These are phyloP conservation scores for Chrysemys picta DNA, from an alignment of 2,113 vertebrate genomes.

Conservation along the genomic window DNA sequence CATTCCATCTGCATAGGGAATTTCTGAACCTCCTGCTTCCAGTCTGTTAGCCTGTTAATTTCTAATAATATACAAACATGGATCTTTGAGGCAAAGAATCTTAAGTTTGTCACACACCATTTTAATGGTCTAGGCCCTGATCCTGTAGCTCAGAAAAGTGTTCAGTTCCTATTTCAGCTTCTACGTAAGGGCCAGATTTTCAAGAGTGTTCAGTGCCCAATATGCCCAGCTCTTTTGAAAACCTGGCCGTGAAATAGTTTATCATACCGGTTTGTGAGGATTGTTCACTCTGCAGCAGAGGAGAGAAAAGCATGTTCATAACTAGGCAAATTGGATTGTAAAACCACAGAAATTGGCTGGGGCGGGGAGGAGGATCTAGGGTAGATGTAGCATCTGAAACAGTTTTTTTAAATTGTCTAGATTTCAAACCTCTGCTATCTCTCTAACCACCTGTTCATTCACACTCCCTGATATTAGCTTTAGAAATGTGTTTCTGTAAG, in stretches of 20 bases:
- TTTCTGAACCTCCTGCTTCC: background rate
- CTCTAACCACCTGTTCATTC: background rate
- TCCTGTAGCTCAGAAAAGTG: background rate
- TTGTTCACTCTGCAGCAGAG: background rate
- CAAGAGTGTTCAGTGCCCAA: background rate
- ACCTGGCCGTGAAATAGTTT: constrained; percentile 12
- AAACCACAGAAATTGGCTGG: background rate
- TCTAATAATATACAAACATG: background rate
- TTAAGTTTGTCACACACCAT: background rate
- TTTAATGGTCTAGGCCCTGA: background rate
- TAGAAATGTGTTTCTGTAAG: background rate
- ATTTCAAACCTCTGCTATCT: background rate
- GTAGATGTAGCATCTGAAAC: background rate
- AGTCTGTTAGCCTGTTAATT: background rate
- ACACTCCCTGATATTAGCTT: fast-evolving
- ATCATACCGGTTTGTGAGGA: background rate
- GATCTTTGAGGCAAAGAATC: background rate
- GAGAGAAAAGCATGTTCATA: constrained; percentile 14
- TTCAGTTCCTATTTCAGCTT: background rate
- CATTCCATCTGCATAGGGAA: background rate
- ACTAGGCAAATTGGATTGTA: background rate
- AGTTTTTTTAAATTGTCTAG: background rate
- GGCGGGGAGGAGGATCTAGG: fast-evolving
- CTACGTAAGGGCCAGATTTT: background rate
- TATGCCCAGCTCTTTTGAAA: background rate